These are phyloP conservation scores for Lates calcarifer DNA, from an alignment of 2,113 vertebrate species.

Conservation along the genomic window DNA sequence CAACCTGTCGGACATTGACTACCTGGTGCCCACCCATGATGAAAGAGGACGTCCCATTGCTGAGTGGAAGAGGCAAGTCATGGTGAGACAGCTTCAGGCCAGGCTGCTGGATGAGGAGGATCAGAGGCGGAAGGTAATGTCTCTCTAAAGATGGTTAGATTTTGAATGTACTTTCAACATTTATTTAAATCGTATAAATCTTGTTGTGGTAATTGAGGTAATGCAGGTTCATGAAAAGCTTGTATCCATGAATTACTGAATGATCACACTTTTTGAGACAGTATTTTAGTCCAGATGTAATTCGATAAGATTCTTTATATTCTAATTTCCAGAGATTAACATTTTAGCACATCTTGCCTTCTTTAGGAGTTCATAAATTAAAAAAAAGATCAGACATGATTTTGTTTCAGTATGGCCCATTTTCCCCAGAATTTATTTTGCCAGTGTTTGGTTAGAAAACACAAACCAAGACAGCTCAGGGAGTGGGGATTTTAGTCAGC, in stretches of 20 bases:
- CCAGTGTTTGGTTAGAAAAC: neutral
- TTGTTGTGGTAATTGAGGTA: neutral
- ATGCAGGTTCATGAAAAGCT: neutral
- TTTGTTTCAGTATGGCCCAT: neutral
- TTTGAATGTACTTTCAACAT: neutral
- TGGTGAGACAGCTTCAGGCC: slow-evolving; percentile 92
- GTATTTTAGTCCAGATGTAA: neutral
- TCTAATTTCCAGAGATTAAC: no score
- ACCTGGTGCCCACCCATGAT: slow-evolving; percentile 93
- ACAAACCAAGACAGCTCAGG: neutral
- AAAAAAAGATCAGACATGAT: neutral
- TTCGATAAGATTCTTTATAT: neutral
- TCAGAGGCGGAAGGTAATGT: slow-evolving; percentile 84
- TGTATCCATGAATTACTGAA: neutral
- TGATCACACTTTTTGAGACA: neutral
- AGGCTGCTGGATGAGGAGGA: slow-evolving; percentile 85
- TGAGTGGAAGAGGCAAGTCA: slow-evolving; percentile 98
- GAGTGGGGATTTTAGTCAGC: no score
- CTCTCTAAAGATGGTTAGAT: neutral
- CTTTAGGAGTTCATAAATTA: no score
- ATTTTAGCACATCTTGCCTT: neutral
- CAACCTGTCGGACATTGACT: slow-evolving; percentile 88
- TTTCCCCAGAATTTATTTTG: neutral
- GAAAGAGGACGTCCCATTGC: slow-evolving; percentile 90
- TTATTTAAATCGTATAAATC: neutral